Conservation (phyloP, 1,140 invertebrate species). For the Drosophila gunungcola region DNA sequence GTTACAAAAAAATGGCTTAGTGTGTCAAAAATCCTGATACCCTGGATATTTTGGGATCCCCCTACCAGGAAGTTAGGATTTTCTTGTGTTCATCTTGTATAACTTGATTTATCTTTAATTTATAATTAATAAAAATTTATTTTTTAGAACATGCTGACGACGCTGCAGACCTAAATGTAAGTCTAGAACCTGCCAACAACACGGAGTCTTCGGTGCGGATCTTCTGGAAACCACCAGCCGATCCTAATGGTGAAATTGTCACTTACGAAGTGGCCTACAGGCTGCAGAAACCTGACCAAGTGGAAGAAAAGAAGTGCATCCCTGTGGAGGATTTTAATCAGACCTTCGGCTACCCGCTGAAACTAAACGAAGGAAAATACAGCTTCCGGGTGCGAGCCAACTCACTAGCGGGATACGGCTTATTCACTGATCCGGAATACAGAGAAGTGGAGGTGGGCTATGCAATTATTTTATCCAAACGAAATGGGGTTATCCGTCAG, state of each 20-base stretch:
- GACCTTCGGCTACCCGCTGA: conserved; percentile 74
- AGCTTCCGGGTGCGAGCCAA: conserved; percentile 91
- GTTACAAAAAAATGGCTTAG: no score
- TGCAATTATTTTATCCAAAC: no score
- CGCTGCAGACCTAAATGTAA: conserved; percentile 14
- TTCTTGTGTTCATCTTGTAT: no score
- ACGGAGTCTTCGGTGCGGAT: conserved; percentile 86
- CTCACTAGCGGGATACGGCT: conserved; percentile 91
- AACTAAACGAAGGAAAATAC: conserved; percentile 93
- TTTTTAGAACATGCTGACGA: conserved; percentile 54
- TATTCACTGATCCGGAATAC: conserved; percentile 87
- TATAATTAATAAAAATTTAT: no score
- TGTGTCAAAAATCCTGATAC: no score
- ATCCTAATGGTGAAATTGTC: conserved; percentile 94
- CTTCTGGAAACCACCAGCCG: conserved; percentile 91
- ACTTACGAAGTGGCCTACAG: conserved; percentile 92
- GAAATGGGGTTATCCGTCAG: no score
- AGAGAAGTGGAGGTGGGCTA: conserved; percentile 88
- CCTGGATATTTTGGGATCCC: no score
- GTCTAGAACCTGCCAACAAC: conserved; percentile 56
- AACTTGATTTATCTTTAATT: no score
- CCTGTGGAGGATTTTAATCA: conserved; percentile 71
- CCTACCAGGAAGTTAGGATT: no score
- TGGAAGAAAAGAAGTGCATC: conserved; percentile 85
- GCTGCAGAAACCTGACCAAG: conserved; percentile 85